Base-by-base conservation (phyloP, 1,140 invertebrate genomes). In the Pogonus chalceus region DNA sequence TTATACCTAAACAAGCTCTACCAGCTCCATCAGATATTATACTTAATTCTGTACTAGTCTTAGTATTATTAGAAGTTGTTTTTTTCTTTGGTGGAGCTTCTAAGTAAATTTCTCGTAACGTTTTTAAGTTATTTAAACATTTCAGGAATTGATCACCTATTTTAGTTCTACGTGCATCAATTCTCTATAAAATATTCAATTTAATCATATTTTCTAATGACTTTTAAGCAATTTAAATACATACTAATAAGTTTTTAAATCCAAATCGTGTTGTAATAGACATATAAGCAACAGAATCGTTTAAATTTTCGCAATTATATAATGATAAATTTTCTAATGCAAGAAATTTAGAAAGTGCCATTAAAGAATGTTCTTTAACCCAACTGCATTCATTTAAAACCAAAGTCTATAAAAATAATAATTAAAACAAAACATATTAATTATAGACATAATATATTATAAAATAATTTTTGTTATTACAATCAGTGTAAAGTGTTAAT, bases 291-390 rank as follows among this genome's bases (percentile, higher is more conserved):
- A 66, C 54, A 23, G 59, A 54, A 39, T 60, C 54, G 21, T 57
- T 56, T 23, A 65, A 35, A 35, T 56, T 62, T 43, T 57, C 53
- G 53, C 65, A 66, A 55, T 59, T 66, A 24, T 64, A 58, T 22
- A 62, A 53, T 10, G 65, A 66, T 12, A 66, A 53, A 18, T 64
- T 59, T 56, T 66, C 63, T 18, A 66, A 55, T 24, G 60, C 57
- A 37, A 55, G 52, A 55, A 61, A 65, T 55, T 64, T 65, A 10
- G 60, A 56, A n/a, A 65, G 39, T 10, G 62, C 63, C 51, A 66
- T 56, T 16, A 66, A 47, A 51, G 58, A 58, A 52, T 56, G 58
- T 23, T 58, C 56, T 39, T 63, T 55, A 1, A 66, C 43, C 60
- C 60, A 64, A 16, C 39, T 35, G 21, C 65, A 66, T 35, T 62